A percentile compares a stretch with the other conserved stretches of the same genome.
Conservation (phyloP, 1,140 invertebrate species). For the Limonius californicus region DNA sequence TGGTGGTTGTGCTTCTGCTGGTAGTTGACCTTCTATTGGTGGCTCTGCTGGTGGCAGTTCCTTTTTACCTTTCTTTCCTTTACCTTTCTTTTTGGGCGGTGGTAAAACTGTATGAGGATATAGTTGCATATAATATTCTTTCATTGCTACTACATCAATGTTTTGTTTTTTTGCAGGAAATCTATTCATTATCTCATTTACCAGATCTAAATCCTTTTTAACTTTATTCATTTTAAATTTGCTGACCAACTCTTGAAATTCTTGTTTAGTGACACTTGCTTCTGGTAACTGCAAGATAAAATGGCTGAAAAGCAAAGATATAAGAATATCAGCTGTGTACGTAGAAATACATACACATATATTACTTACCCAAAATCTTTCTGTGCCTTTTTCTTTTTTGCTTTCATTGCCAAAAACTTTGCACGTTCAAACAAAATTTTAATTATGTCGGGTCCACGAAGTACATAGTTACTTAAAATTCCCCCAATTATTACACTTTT, state of each 20-base stretch:
- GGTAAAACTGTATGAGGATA: conserved; percentile 45
- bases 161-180: conserved; percentile 40
- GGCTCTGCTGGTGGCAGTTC: not conserved
- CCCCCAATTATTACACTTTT: conserved; percentile 46
- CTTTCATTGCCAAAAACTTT: conserved; percentile 47
- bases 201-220: conserved; percentile 44
- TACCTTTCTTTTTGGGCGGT: conserved; percentile 27
- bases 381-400: conserved; percentile 45
- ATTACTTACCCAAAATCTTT: conserved; percentile 49
- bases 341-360: not conserved
- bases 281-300: conserved; percentile 37
- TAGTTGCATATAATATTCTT: conserved; percentile 43
- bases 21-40: not conserved
- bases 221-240: conserved; percentile 45
- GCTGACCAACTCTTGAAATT: conserved; percentile 41
- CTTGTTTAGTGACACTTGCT: conserved; percentile 32
- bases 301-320: conserved; percentile 22
- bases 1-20: not conserved
- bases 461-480: conserved; percentile 47
- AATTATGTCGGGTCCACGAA: conserved; percentile 46
- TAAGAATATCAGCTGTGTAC: not conserved
- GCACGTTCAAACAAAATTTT: conserved; percentile 48
- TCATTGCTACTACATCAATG: conserved; percentile 44
- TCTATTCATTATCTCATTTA: conserved; percentile 39
- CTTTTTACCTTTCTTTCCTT: conserved; percentile 29